phyloP scores from a whole-genome alignment of 2,113 vertebrate genomes.

The Dendrocopos noguchii region DNA sequence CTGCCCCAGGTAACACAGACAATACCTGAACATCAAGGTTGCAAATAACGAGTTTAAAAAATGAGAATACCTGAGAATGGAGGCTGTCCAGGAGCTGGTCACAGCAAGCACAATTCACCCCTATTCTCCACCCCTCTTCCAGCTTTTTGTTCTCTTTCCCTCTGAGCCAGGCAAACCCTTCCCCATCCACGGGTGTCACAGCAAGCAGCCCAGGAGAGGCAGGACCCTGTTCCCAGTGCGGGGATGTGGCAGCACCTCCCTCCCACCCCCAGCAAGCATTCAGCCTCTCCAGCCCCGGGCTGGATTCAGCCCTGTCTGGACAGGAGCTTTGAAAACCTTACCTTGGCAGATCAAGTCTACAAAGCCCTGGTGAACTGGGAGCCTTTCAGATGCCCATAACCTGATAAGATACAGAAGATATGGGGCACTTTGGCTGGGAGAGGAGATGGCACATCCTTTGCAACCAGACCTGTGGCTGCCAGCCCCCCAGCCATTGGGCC shows the following conservation, averaged over 20 bases:
- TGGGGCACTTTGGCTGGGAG: not conserved
- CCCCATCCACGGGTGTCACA: not conserved
- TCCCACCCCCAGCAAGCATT: not conserved
- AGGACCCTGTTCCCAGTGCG: not conserved
- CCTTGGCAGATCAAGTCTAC: not conserved
- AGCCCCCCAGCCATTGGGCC: not conserved
- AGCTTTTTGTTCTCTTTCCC: not conserved
- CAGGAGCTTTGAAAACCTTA: not conserved
- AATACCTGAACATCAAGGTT: not conserved
- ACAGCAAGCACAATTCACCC: not conserved
- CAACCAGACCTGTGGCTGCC: not conserved
- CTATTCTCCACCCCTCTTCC: not conserved
- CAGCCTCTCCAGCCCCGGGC: not conserved
- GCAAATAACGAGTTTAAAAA: not conserved
- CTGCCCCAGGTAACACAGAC: not conserved
- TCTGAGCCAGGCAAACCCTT: not conserved
- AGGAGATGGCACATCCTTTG: not conserved
- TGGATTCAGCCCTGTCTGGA: not conserved
- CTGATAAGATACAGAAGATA: constrained; percentile 2
- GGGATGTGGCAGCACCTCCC: not conserved
- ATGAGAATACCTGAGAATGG: constrained; percentile 26
- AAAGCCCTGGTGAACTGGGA: not conserved
- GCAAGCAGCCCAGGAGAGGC: not conserved
- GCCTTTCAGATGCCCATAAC: not conserved
- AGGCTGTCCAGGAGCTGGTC: not conserved